Conservation (phyloP, 2,113 vertebrate species). For the Carollia perspicillata region DNA sequence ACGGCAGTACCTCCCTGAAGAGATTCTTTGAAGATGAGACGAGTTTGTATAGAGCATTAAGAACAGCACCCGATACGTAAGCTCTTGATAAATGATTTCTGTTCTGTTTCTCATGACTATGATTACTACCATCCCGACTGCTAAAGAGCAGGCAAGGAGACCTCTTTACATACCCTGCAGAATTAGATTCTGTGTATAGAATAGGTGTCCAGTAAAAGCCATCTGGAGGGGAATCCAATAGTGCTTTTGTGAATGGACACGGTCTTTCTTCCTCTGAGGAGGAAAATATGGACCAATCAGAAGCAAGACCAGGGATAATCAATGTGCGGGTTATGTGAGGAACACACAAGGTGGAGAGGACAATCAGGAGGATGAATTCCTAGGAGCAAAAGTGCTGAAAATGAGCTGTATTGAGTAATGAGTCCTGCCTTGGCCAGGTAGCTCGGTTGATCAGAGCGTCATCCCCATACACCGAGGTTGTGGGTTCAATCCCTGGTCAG, state of each 20-base stretch:
- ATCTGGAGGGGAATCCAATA: neutral
- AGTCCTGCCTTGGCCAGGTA: too few relatives aligned
- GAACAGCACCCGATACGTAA: neutral
- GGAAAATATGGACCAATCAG: neutral
- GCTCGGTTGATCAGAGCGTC: too few relatives aligned
- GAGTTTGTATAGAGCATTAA: neutral
- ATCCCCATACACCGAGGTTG: too few relatives aligned
- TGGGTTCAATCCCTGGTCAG: too few relatives aligned
- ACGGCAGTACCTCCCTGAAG: neutral
- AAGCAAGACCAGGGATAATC: neutral
- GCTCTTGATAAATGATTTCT: neutral
- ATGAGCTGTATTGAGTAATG: neutral
- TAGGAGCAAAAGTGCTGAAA: neutral
- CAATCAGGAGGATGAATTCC: neutral
- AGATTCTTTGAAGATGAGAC: neutral
- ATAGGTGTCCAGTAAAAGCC: neutral
- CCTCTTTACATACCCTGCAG: neutral
- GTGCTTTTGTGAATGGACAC: neutral
- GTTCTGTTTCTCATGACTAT: neutral
- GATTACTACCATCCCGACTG: neutral
- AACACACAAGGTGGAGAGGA: neutral
- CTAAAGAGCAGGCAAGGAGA: neutral
- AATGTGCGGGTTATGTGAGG: fast-evolving
- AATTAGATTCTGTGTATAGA: neutral
- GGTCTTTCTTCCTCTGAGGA: neutral